Conservation (phyloP, 2,888 invertebrate genomes). For the Xestia rhomboidea region DNA sequence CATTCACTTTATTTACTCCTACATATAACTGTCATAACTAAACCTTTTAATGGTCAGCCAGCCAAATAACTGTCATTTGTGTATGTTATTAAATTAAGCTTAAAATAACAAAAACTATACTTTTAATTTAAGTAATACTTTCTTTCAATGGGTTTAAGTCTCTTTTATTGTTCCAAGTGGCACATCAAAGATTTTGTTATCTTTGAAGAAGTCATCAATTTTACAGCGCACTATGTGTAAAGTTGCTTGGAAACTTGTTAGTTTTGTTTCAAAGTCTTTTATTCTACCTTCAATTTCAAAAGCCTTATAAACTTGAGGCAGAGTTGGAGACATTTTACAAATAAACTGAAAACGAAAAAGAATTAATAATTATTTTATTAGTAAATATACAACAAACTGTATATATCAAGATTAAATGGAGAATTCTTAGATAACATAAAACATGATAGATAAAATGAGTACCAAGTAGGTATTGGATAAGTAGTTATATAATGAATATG, state of each 20-base stretch:
- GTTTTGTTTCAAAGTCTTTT: slow-evolving; percentile 81
- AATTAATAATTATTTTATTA: slow-evolving; percentile 5
- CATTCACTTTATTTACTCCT: slow-evolving; percentile 37
- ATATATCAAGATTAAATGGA: background rate
- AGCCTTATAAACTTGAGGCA: slow-evolving; percentile 89
- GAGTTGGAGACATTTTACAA: slow-evolving; percentile 91
- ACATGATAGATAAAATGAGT: slow-evolving; percentile 9
- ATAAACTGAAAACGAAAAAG: slow-evolving; percentile 87
- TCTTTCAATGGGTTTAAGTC: slow-evolving; percentile 34
- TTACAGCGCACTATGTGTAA: slow-evolving; percentile 91
- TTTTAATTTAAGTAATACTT: slow-evolving; percentile 31
- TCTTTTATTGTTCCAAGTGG: slow-evolving; percentile 68
- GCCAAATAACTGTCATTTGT: background rate
- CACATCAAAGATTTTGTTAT: slow-evolving; percentile 89
- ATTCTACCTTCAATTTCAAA: slow-evolving; percentile 83
- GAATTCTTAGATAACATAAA: slow-evolving; percentile 20
- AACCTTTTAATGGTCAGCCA: slow-evolving; percentile 37
- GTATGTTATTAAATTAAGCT: slow-evolving; percentile 32
- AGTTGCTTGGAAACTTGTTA: slow-evolving; percentile 86
- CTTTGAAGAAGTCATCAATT: slow-evolving; percentile 91
- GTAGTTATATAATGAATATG: background rate
- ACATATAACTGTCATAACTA: slow-evolving; percentile 45
- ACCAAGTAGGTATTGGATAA: background rate
- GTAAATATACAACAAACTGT: background rate
- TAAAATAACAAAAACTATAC: slow-evolving; percentile 39